phyloP scores from a whole-genome alignment of 2,888 invertebrate genomes.

The Chouioia cunea region DNA sequence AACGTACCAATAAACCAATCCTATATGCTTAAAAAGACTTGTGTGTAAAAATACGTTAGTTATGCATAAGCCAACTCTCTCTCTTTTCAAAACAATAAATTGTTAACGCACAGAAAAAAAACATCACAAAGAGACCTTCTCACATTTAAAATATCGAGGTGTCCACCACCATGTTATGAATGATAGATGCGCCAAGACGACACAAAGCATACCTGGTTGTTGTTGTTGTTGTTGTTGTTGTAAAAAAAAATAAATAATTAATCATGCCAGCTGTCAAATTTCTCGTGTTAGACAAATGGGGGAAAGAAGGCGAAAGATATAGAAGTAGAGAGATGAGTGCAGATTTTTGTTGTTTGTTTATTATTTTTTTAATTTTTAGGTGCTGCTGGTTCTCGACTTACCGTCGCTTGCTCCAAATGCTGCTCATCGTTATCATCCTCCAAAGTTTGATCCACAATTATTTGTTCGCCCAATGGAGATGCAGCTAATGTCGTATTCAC shows the following conservation, averaged over 20 bases:
- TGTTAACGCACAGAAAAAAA: too few species aligned
- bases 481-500: conserved; percentile 60
- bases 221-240: conserved; percentile 3
- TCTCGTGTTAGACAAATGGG: conserved; percentile 22
- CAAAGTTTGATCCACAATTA: too few species aligned
- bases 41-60: too few species aligned
- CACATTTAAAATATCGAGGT: too few species aligned
- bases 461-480: too few species aligned
- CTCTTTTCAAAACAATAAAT: too few species aligned
- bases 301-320: conserved; percentile 15
- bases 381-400: conserved; percentile 59
- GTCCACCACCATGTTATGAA: not conserved
- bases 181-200: conserved; percentile 17
- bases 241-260: conserved; percentile 34
- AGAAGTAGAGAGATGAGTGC: conserved; percentile 2
- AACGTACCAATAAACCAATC: too few species aligned
- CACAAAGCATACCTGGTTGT: conserved; percentile 32
- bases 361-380: too few species aligned
- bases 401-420: conserved; percentile 62
- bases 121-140: too few species aligned
- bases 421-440: conserved; percentile 55
- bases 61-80: too few species aligned
- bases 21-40: too few species aligned
- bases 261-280: conserved; percentile 45
- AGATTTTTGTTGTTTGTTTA: conserved; percentile 3